A percentile compares a stretch with the other conserved stretches of the same genome.
These are phyloP conservation scores for Sternarchorhynchus goeldii DNA, from an alignment of 2,797 vertebrate genomes.

Conservation along the genomic window DNA sequence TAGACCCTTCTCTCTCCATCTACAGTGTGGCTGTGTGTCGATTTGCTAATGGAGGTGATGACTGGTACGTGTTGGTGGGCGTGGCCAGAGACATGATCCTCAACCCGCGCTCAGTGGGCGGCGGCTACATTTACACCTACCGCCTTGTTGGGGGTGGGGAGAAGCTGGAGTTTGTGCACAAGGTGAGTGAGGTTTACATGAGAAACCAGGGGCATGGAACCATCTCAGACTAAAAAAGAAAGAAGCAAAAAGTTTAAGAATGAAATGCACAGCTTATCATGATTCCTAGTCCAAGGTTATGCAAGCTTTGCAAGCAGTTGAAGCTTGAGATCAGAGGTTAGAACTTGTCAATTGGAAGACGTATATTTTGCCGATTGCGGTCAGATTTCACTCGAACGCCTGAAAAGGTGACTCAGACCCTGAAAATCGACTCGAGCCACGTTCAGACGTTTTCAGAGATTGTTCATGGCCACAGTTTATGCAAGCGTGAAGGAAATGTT, in stretches of 20 bases:
- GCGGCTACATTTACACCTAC: constrained; percentile 97
- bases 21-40: constrained; percentile 90
- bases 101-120: constrained; percentile 90
- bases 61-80: constrained; percentile 96
- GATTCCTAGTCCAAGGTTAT: not conserved
- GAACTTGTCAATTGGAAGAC: not conserved
- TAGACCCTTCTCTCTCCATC: not conserved
- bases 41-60: constrained; percentile 89
- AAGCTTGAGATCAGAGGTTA: not conserved
- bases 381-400: too few species aligned
- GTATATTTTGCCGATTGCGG: not conserved
- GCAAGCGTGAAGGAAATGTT: too few species aligned
- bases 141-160: constrained; percentile 87
- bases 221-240: not conserved
- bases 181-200: constrained; percentile 77
- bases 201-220: constrained; percentile 6
- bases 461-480: too few species aligned
- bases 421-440: too few species aligned
- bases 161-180: constrained; percentile 97
- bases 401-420: too few species aligned
- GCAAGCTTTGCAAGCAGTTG: not conserved
- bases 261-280: not conserved
- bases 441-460: too few species aligned
- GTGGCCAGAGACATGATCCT: constrained; percentile 96
- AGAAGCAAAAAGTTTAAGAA: not conserved